Evolutionary conservation across 2,797 vertebrate genomes (phyloP).

Genomic region (Todus mexicanus): DNA sequence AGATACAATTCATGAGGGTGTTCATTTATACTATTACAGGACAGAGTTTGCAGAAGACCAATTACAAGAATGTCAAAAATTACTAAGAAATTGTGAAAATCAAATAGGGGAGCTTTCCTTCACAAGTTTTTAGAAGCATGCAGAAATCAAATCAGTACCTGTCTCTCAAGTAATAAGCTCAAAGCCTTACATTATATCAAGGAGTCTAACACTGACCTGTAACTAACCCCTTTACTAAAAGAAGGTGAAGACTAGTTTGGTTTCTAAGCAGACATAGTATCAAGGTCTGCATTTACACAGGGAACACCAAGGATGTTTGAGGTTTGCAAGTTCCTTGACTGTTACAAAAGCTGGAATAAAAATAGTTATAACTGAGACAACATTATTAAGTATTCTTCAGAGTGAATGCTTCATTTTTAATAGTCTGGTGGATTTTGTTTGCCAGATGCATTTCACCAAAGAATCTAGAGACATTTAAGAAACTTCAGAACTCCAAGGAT

Average conservation of each 20-base stretch:
- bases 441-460: not conserved
- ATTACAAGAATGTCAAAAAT: not conserved
- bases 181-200: not conserved
- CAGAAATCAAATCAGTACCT: not conserved
- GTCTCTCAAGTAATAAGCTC: not conserved
- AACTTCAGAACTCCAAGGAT: not conserved
- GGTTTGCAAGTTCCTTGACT: not conserved
- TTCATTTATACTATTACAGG: not conserved
- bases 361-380: not conserved
- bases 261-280: not conserved
- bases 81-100: not conserved
- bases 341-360: not conserved
- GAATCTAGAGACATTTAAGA: not conserved
- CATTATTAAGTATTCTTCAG: not conserved
- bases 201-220: not conserved
- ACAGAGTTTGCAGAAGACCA: not conserved
- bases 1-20: not conserved
- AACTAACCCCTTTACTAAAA: not conserved
- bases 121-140: no score
- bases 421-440: not conserved
- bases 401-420: not conserved
- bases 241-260: not conserved
- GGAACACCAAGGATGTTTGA: not conserved
- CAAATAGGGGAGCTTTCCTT: not conserved
- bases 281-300: not conserved